Percentiles rank a stretch among this genome's conserved stretches.
phyloP scores from a whole-genome alignment of 2,113 vertebrate species.

The Tapirus terrestris region DNA sequence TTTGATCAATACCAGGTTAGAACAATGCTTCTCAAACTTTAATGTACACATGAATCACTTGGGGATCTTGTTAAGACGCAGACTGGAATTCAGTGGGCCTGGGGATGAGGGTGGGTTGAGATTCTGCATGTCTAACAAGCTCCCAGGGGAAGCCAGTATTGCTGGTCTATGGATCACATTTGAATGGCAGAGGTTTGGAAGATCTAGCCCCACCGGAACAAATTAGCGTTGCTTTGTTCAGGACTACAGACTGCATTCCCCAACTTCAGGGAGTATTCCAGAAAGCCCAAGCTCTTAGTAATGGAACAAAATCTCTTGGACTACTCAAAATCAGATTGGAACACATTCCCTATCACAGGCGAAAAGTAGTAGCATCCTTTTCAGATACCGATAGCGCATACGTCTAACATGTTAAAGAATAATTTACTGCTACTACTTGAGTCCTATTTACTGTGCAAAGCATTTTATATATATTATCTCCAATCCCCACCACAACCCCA shows the following conservation, averaged over 20 bases:
- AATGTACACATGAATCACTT: not conserved
- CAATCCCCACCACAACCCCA: not conserved
- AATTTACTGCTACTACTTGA: not conserved
- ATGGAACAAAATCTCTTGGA: not conserved
- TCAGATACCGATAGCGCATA: not conserved
- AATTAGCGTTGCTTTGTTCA: slow-evolving; percentile 28
- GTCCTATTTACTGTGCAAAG: not conserved
- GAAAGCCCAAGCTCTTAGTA: not conserved
- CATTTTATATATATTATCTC: not conserved
- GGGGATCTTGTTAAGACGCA: not conserved
- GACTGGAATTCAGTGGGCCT: not conserved
- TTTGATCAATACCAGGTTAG: slow-evolving; percentile 17
- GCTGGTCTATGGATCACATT: not conserved
- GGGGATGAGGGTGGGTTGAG: not conserved
- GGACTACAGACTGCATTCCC: not conserved
- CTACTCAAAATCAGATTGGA: slow-evolving; percentile 4
- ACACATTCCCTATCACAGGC: not conserved
- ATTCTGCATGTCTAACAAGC: not conserved
- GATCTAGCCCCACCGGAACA: not conserved
- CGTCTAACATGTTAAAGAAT: not conserved
- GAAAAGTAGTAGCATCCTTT: not conserved
- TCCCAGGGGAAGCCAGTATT: not conserved
- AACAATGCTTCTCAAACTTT: not conserved
- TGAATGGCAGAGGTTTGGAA: not conserved
- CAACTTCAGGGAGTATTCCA: not conserved